Conservation (phyloP, 2,888 invertebrate species). For the Slavum lentiscoides region DNA sequence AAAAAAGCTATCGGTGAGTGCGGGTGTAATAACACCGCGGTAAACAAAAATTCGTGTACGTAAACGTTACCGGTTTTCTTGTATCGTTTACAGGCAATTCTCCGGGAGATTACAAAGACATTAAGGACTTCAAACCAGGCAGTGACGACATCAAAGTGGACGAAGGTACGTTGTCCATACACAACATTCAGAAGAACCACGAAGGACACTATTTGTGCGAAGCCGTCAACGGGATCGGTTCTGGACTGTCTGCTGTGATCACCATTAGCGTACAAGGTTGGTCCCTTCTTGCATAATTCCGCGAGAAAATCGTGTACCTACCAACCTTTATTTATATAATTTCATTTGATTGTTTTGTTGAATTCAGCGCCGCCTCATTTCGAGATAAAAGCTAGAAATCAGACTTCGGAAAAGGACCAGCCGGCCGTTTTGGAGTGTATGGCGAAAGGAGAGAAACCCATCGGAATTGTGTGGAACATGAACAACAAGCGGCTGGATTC, state of each 20-base stretch:
- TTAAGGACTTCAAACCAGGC: conserved; percentile 70
- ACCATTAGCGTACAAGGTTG: conserved; percentile 90
- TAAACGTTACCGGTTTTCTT: too few relatives aligned
- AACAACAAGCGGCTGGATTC: conserved; percentile 89
- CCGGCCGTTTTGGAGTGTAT: conserved; percentile 89
- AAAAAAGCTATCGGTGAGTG: conserved; percentile 87
- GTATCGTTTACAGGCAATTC: conserved; percentile 70
- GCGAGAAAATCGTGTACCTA: neutral
- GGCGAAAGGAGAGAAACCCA: conserved; percentile 92
- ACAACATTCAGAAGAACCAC: conserved; percentile 88
- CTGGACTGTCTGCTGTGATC: conserved; percentile 91
- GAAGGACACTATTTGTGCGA: conserved; percentile 95
- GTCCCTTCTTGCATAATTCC: conserved; percentile 35
- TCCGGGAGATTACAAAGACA: conserved; percentile 90
- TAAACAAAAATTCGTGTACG: neutral
- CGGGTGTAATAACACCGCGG: neutral
- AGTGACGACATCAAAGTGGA: conserved; percentile 90
- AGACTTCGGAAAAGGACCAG: conserved; percentile 87
- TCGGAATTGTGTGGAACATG: conserved; percentile 93
- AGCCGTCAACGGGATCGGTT: conserved; percentile 93
- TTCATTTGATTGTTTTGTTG: conserved; percentile 4
- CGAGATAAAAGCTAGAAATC: conserved; percentile 87
- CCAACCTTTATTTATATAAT: neutral
- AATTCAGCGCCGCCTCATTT: conserved; percentile 85
- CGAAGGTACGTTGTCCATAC: conserved; percentile 88